Evolutionary conservation across 2,797 vertebrate species (phyloP), one percentile per base, ranked within the genome.

Genomic region (Streptopelia turtur): DNA sequence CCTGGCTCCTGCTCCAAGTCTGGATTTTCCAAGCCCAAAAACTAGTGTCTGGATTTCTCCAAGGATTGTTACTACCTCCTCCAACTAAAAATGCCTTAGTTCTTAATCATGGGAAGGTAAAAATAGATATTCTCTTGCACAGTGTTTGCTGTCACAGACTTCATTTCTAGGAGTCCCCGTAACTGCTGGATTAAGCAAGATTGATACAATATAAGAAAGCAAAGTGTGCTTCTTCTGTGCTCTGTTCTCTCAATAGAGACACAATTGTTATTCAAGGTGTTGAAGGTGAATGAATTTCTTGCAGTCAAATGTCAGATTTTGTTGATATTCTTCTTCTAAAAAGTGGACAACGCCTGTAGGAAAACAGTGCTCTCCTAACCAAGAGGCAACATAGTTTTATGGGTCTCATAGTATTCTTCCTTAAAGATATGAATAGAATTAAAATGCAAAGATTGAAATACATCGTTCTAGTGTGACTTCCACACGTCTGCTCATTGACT

Each of bases 401-500:
- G 63, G 13, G 7, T 24, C 16, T 63, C 10, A 20, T 63, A 5
- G 1, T 56, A 27, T 13, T n/a, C 31, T 74, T 55, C 22, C 43
- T 27, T 57, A 49, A n/a, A 47, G 27, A 18, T n/a, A 23, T 10
- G 27, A 69, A 25, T 5, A 13, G 66, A 55, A 69, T 7, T 5
- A 71, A 61, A 70, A 23, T 5, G n/a, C 21, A 20, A 35, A 70
- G 41, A 8, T 13, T 22, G 60, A 57, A 74, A 24, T 11, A 5
- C 16, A 11, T 61, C 12, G 1, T 17, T 52, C 39, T 6, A 17
- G 28, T n/a, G 41, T 56, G 39, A 20, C 5, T 79, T 61, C 41
- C n/a, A 22, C 16, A 8, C 1, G 1, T 13, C 1, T 8, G 9
- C 23, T 61, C 21, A 31, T 20, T 5, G 5, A 23, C 37, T 75